phyloP scores from a whole-genome alignment of 2,113 vertebrate species.

The Zapornia atra region DNA sequence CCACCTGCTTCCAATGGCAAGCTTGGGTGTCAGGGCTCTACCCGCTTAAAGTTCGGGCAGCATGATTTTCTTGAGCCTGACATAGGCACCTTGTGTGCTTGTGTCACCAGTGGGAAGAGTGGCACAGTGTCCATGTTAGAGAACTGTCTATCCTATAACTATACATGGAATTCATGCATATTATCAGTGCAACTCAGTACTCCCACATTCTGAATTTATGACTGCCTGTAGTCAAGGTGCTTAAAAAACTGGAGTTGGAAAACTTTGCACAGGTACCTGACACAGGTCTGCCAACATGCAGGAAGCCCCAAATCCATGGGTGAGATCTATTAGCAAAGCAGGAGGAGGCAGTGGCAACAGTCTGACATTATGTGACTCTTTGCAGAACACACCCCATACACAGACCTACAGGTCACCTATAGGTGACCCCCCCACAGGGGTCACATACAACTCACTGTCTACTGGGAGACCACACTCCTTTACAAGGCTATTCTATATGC shows the following conservation, averaged over 20 bases:
- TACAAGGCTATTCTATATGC: background rate
- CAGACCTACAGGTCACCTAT: too few relatives aligned
- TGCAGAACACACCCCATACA: rapidly evolving
- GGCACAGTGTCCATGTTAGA: background rate
- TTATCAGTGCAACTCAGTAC: background rate
- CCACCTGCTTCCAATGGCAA: background rate
- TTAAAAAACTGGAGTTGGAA: background rate
- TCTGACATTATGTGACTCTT: background rate
- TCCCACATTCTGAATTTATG: background rate
- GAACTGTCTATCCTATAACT: background rate
- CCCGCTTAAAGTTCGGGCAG: background rate
- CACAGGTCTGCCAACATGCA: background rate
- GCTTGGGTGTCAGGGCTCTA: too few relatives aligned
- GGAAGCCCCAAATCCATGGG: background rate
- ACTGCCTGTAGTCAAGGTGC: background rate
- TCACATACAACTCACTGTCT: background rate
- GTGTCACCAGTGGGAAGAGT: background rate
- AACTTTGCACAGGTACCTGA: background rate
- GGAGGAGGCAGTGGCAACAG: background rate
- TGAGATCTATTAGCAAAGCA: background rate
- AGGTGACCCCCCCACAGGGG: too few relatives aligned
- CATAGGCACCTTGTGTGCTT: background rate
- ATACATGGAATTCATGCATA: background rate
- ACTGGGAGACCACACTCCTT: background rate
- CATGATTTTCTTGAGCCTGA: background rate